Conservation (phyloP, 2,797 vertebrate species). For the Periophthalmus magnuspinnatus region DNA sequence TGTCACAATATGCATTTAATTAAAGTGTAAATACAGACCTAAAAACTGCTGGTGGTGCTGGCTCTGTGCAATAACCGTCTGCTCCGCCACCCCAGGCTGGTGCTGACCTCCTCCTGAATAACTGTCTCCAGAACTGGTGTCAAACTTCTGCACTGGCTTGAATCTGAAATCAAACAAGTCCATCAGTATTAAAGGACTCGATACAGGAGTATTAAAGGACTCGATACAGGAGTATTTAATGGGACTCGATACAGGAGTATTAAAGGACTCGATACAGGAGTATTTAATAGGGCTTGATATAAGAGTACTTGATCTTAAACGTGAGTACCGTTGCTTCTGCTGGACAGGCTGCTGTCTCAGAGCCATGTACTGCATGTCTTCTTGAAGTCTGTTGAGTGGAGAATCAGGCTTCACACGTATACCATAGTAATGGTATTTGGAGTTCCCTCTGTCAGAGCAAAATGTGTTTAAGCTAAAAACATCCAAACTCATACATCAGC, state of each 20-base stretch:
- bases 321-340: slow-evolving; percentile 90
- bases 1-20: neutral
- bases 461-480: neutral
- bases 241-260: neutral
- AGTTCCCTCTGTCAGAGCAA: slow-evolving; percentile 86
- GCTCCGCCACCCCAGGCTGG: slow-evolving; percentile 81
- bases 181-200: slow-evolving; percentile 14
- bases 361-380: slow-evolving; percentile 97
- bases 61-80: slow-evolving; percentile 90
- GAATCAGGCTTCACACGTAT: slow-evolving; percentile 97
- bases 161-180: slow-evolving; percentile 76
- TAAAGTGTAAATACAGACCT: slow-evolving; percentile 71
- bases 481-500: neutral
- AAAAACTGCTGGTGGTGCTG: slow-evolving; percentile 98
- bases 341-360: slow-evolving; percentile 94
- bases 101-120: slow-evolving; percentile 80
- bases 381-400: slow-evolving; percentile 92
- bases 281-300: neutral
- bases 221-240: neutral
- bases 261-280: neutral
- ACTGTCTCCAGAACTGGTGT: slow-evolving; percentile 81
- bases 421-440: slow-evolving; percentile 97
- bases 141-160: slow-evolving; percentile 90
- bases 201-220: too few species aligned
- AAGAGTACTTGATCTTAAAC: neutral